These are phyloP conservation scores for Drosophila birchii DNA, from an alignment of 2,888 invertebrate genomes.

Conservation along the genomic window DNA sequence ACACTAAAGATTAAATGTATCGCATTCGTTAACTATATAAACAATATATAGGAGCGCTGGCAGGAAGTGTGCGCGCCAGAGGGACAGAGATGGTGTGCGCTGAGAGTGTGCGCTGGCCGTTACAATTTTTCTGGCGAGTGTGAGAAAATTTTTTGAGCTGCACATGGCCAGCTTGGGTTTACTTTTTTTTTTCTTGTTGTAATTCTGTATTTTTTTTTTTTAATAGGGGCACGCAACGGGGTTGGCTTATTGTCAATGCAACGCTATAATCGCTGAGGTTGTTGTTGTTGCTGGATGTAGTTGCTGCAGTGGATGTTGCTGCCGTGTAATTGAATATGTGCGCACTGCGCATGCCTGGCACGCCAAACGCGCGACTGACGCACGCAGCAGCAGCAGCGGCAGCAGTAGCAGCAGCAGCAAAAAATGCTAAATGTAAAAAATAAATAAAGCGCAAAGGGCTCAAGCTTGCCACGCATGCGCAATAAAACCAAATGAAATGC, in stretches of 20 bases:
- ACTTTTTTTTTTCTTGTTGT: slow-evolving; percentile 3
- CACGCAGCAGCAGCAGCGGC: slow-evolving; percentile 53
- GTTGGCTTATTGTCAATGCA: slow-evolving; percentile 75
- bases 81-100: slow-evolving; percentile 20
- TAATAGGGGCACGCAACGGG: slow-evolving; percentile 66
- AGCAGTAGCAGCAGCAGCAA: slow-evolving; percentile 16
- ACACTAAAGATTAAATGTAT: slow-evolving; percentile 82
- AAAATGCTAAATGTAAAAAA: slow-evolving; percentile 18
- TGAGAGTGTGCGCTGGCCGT: slow-evolving; percentile 67
- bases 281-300: slow-evolving; percentile 12
- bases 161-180: slow-evolving; percentile 76
- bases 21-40: slow-evolving; percentile 82
- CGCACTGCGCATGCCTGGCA: slow-evolving; percentile 69
- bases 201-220: slow-evolving; percentile 9
- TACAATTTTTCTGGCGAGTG: slow-evolving; percentile 79
- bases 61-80: slow-evolving; percentile 60
- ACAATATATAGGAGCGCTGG: slow-evolving; percentile 72
- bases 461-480: slow-evolving; percentile 50
- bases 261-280: slow-evolving; percentile 28
- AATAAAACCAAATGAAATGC: slow-evolving; percentile 39
- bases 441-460: slow-evolving; percentile 29
- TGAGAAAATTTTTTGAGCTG: slow-evolving; percentile 84
- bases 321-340: slow-evolving; percentile 75
- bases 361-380: slow-evolving; percentile 69
- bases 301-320: slow-evolving; percentile 41